Conservation (phyloP, 1,140 invertebrate genomes). For the Argopecten irradians region DNA sequence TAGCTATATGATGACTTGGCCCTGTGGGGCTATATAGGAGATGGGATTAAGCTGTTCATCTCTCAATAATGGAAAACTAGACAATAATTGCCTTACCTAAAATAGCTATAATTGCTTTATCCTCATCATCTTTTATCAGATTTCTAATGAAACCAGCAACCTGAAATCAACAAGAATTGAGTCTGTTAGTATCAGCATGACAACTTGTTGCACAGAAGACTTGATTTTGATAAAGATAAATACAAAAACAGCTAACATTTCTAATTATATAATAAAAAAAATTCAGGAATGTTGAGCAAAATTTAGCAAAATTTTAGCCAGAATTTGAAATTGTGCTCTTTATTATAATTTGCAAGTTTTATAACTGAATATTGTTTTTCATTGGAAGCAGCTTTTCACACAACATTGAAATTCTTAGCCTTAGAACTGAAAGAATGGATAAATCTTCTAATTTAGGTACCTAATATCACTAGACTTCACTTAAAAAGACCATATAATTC, state of each 20-base stretch:
- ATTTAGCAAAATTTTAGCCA: not conserved
- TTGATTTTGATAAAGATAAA: not conserved
- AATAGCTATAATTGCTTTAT: slow-evolving; percentile 4
- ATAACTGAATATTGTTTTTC: too few species aligned
- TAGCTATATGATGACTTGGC: not conserved
- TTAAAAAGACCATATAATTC: too few species aligned
- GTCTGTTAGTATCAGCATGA: not conserved
- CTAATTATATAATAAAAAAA: too few species aligned
- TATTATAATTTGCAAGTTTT: too few species aligned
- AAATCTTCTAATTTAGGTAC: too few species aligned
- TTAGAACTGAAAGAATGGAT: too few species aligned
- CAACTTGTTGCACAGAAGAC: not conserved
- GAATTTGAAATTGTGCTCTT: not conserved
- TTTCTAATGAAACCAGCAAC: slow-evolving; percentile 16
- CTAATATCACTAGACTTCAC: too few species aligned
- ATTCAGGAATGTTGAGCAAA: too few species aligned
- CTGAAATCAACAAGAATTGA: not conserved
- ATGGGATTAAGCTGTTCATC: not conserved
- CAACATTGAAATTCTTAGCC: too few species aligned
- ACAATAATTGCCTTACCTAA: not conserved
- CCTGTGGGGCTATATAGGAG: not conserved
- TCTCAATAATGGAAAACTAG: not conserved
- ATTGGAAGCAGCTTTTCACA: too few species aligned
- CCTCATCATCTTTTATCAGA: slow-evolving; percentile 17
- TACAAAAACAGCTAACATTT: too few species aligned